Evolutionary conservation across 2,888 invertebrate species (phyloP), one percentile per base, ranked within the genome.

Genomic region (Pasiphila rectangulata): DNA sequence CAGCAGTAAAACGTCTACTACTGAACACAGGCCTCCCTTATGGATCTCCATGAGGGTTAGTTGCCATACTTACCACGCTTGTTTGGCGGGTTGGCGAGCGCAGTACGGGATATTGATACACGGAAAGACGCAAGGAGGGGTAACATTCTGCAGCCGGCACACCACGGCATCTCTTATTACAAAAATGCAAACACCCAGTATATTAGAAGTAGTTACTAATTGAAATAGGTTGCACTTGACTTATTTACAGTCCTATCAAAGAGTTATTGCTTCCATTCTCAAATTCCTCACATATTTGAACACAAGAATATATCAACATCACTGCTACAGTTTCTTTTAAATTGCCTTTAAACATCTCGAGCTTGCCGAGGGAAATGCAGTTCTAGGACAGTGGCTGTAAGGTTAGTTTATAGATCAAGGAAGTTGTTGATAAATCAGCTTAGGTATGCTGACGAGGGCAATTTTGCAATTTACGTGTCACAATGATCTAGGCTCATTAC

Each of bases 401-500:
- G 19, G 36, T 40, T 15, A 13, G 1, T 41, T 45, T 41, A 32
- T 7, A 6, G 1, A 21, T 2, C 25, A 4, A 40, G 5, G 19
- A 32, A 36, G 1, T 12, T 15, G 23, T 3, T 36, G 16, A 60
- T 63, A 63, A 64, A 63, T 63, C 61, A 62, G 56, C 54, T 20
- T 56, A 57, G 57, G 57, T 56, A 59, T 54, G 50, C 41, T 52
- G 51, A 58, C 55, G 54, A 52, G 54, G 53, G 60, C 56, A 59
- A 58, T 63, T 63, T 57, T 58, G 59, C 55, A 64, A 64, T 64
- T 63, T 63, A 59, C 41, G 51, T 59, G 64, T 64, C 64, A 38
- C 42, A 37, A 54, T 60, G 58, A 54, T 47, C 56, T 53, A 54
- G 49, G 49, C 52, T 54, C 51, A 45, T 53, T 54, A 47, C 37